Conservation (phyloP, 2,888 invertebrate species). For the Palloptera scutellata region DNA sequence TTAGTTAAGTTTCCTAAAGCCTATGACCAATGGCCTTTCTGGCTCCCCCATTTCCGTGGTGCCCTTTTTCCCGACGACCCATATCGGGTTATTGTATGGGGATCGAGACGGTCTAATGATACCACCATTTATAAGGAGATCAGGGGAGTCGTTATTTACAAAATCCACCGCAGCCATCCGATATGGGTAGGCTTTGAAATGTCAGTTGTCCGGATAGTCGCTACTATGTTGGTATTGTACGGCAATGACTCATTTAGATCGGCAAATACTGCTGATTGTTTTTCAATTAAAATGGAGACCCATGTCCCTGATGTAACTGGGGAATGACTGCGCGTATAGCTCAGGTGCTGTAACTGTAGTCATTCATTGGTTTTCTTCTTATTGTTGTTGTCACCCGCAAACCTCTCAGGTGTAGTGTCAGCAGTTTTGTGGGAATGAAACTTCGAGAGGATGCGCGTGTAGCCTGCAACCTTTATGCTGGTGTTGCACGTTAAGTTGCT, state of each 20-base stretch:
- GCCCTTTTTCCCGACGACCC: conserved; percentile 18
- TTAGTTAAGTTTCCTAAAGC: conserved; percentile 18
- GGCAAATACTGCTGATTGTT: conserved; percentile 30
- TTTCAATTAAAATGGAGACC: too few relatives aligned
- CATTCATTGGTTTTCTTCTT: too few relatives aligned
- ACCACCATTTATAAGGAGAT: conserved; percentile 27
- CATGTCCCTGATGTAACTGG: too few relatives aligned
- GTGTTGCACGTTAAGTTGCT: too few relatives aligned
- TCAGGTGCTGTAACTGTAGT: too few relatives aligned
- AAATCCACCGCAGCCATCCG: conserved; percentile 22
- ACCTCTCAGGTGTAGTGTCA: too few relatives aligned
- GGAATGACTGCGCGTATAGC: too few relatives aligned
- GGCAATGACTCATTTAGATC: conserved; percentile 18
- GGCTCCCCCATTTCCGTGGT: conserved; percentile 18
- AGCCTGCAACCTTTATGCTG: too few relatives aligned
- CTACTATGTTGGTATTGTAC: conserved; percentile 31
- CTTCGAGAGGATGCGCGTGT: too few relatives aligned
- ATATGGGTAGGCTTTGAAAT: conserved; percentile 29
- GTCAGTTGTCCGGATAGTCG: conserved; percentile 30
- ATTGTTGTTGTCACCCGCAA: too few relatives aligned
- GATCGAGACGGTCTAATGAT: conserved; percentile 30
- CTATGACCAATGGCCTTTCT: not conserved
- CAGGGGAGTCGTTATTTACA: conserved; percentile 25
- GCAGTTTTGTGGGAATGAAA: too few relatives aligned
- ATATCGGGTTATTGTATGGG: conserved; percentile 18